A percentile compares a stretch with the other conserved stretches of the same genome.
Evolutionary conservation across 2,888 invertebrate species (phyloP).

Genomic region (Oasisia sp.): DNA sequence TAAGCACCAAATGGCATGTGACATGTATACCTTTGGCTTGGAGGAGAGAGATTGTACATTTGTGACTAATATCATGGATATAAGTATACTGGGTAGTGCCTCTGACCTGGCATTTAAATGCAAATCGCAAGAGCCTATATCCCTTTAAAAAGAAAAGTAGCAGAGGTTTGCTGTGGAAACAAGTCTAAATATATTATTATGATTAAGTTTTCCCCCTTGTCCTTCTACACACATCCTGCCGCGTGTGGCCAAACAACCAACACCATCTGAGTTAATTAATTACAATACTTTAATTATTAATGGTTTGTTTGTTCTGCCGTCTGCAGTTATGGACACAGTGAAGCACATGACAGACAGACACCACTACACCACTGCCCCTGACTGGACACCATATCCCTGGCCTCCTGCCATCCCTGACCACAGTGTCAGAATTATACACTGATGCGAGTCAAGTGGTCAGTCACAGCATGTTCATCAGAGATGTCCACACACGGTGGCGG

Average conservation of each 20-base stretch:
- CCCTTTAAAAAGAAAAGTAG: no score
- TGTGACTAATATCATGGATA: no score
- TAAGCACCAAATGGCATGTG: no score
- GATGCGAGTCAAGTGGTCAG: not conserved
- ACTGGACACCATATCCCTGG: not conserved
- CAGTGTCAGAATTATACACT: not conserved
- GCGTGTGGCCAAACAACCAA: not conserved
- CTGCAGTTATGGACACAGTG: not conserved
- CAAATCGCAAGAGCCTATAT: no score
- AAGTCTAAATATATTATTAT: no score
- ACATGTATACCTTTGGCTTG: no score
- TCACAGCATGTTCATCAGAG: not conserved
- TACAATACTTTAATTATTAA: not conserved
- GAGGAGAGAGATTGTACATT: no score
- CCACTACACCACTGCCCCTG: not conserved
- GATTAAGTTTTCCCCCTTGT: not conserved
- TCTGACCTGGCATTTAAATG: no score
- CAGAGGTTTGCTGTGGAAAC: no score
- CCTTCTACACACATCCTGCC: not conserved
- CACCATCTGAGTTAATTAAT: not conserved
- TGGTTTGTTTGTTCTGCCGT: not conserved
- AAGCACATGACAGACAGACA: not conserved
- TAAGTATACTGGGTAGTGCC: no score
- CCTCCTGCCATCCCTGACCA: not conserved
- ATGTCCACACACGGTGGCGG: not conserved